Evolutionary conservation across 2,888 invertebrate genomes (phyloP), one percentile per base, ranked within the genome.

Genomic region (Aleiodes alternator): DNA sequence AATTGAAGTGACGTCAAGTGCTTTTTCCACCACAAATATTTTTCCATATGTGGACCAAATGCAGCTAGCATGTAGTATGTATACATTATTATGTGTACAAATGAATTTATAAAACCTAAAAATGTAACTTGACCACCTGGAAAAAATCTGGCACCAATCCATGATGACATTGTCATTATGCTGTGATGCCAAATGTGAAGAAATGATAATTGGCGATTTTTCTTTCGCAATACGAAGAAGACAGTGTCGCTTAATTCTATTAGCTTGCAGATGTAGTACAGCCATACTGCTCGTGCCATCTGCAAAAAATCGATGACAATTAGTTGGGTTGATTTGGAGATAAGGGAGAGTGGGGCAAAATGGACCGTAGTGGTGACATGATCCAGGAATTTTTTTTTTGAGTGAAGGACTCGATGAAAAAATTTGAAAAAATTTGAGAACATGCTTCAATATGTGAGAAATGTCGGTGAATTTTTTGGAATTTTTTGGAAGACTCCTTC

Each of bases 11-110:
- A 92, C 4, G 98, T 98, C 84, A 98, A 93, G 88, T 98, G 96
- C 84, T 93, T 95, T 89, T 98, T 98, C 98, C 98, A 98, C 97
- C 97, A 98, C 23, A 98, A 90, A 87, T 95, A 96, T 87, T 96
- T 96, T 88, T 96, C 96, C 87, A 96, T 94, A 81, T 94, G 91
- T 0, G 97, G 97, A 5, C 98, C 98, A 76, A 97, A 91, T 0
- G 96, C 97, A 0, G 97, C 93, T 79, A 98, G 91, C 84, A 97
- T 92, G 89, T 98, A 98, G 90, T 98, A 98, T 0, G 93, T 92
- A 90, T 98, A 98, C 98, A 98, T 98, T 77, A 97, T 92, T 73
- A 97, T 92, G 90, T 98, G 98, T 75, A 98, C 95, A 87, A 96
- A 94, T 0, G 96, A 94, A 90, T 98, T 98, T 82, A 97, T 93